Percentiles rank a stretch among this genome's conserved stretches.
Evolutionary conservation across 2,797 vertebrate species (phyloP).

Genomic region (Pantherophis alleghaniensis): DNA sequence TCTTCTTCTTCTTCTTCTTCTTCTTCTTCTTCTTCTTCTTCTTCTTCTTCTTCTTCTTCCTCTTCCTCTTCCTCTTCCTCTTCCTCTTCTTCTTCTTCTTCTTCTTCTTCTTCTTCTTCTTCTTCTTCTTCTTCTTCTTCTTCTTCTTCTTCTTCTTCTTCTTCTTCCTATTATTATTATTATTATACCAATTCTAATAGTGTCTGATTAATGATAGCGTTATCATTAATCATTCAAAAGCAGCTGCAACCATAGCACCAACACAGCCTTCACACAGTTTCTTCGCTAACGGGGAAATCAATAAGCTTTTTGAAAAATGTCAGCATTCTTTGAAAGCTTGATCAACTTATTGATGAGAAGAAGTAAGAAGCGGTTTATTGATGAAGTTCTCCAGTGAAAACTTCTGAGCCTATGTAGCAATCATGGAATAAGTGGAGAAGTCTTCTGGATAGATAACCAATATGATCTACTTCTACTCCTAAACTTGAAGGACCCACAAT

Average conservation of each 20-base stretch:
- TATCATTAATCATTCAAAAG: background rate
- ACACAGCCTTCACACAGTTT: background rate
- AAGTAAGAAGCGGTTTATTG: background rate
- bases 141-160: no score
- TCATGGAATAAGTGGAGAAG: background rate
- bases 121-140: no score
- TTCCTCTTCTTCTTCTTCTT: no score
- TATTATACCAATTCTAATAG: background rate
- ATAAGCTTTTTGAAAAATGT: background rate
- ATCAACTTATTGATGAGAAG: background rate
- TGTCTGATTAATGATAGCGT: background rate
- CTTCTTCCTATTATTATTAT: background rate
- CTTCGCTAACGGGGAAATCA: background rate
- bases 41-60: no score
- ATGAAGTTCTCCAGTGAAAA: background rate
- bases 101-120: no score
- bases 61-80: no score
- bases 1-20: no score
- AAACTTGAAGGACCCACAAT: background rate
- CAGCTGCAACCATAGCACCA: background rate
- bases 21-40: no score
- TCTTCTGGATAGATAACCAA: background rate
- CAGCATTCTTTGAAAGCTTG: background rate
- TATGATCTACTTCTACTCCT: constrained; percentile 14
- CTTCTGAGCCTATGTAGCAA: background rate